phyloP scores from a whole-genome alignment of 1,140 invertebrate species.

The Rhopalosiphum padi region DNA sequence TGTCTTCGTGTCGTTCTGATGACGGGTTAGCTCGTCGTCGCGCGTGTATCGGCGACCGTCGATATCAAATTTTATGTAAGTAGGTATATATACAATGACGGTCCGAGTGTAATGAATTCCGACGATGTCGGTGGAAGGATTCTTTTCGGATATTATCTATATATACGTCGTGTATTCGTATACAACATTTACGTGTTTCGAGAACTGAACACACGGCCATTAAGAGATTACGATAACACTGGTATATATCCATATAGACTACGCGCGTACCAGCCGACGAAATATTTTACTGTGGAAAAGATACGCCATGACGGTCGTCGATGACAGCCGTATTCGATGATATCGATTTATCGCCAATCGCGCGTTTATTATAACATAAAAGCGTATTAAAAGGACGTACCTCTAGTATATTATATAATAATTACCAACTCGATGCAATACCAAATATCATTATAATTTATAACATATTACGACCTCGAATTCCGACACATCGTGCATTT shows the following conservation, averaged over 20 bases:
- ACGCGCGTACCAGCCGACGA: not conserved
- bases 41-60: not conserved
- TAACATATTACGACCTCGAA: not conserved
- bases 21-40: no score
- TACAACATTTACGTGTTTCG: not conserved
- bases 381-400: not conserved
- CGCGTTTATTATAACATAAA: no score
- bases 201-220: not conserved
- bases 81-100: no score
- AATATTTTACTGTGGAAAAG: not conserved
- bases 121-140: not conserved
- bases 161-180: not conserved
- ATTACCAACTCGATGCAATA: not conserved
- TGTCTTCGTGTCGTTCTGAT: not conserved
- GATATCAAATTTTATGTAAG: not conserved
- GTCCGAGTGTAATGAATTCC: not conserved
- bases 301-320: not conserved
- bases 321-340: not conserved
- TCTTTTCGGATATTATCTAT: not conserved
- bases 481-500: not conserved
- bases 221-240: not conserved
- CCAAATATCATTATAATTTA: not conserved
- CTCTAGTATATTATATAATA: not conserved
- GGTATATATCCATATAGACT: no score
- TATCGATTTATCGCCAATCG: not conserved